Conservation (phyloP, 2,113 vertebrate genomes). For the Microtus pennsylvanicus region DNA sequence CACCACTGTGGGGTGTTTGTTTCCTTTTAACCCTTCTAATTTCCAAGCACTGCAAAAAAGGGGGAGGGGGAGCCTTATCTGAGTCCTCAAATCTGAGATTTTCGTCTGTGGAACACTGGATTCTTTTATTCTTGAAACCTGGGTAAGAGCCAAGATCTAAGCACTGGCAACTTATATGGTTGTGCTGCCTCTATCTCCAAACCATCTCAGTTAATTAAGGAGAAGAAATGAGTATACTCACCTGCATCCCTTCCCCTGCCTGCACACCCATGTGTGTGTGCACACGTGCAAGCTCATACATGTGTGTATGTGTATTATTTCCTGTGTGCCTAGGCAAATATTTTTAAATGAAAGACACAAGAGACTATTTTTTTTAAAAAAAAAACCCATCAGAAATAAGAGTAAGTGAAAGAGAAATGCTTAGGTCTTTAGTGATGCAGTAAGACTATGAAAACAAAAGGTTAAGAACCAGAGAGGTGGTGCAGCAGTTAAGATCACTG, state of each 20-base stretch:
- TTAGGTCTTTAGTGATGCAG: background rate
- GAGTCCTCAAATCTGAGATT: background rate
- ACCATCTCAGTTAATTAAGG: background rate
- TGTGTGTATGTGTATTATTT: background rate
- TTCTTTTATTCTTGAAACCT: background rate
- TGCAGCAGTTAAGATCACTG: no score
- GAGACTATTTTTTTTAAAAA: background rate
- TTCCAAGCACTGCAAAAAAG: background rate
- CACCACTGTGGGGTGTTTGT: background rate
- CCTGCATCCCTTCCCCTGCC: rapidly evolving
- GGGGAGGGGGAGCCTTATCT: no score
- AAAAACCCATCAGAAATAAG: background rate
- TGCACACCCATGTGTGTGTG: background rate
- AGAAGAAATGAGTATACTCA: background rate
- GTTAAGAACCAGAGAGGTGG: background rate
- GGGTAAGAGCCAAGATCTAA: no score
- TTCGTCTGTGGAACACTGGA: background rate
- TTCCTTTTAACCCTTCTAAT: background rate
- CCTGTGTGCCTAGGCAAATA: background rate
- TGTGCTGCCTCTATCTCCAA: no score
- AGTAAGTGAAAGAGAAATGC: background rate
- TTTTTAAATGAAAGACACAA: background rate
- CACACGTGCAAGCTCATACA: background rate
- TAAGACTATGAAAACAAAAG: background rate
- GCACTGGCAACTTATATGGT: background rate